Conservation (phyloP, 2,888 invertebrate genomes). For the Lordiphosa fenestrarum region DNA sequence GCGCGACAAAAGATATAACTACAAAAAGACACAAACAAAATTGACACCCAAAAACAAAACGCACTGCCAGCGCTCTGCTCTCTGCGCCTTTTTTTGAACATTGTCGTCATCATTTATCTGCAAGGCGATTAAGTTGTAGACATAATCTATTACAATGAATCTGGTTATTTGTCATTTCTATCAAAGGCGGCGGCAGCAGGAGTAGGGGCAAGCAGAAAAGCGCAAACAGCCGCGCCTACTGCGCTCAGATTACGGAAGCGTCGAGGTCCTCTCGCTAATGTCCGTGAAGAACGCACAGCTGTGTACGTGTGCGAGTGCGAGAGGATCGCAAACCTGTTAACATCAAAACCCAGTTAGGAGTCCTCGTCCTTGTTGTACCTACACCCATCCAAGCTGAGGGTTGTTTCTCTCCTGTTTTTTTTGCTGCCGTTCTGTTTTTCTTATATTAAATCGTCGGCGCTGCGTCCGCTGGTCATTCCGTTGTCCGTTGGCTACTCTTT, state of each 20-base stretch:
- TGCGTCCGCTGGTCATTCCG: conserved; percentile 43
- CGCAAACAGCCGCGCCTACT: conserved; percentile 78
- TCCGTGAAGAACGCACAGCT: conserved; percentile 70
- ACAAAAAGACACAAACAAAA: conserved; percentile 66
- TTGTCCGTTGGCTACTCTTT: conserved; percentile 42
- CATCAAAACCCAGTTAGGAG: conserved; percentile 73
- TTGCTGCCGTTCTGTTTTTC: conserved; percentile 54
- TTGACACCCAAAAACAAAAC: conserved; percentile 73
- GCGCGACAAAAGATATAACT: conserved; percentile 24
- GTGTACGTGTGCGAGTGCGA: conserved; percentile 39
- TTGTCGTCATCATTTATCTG: conserved; percentile 79
- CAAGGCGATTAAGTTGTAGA: conserved; percentile 80
- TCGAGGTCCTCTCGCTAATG: conserved; percentile 55
- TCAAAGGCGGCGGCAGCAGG: conserved; percentile 45
- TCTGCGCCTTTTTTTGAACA: conserved; percentile 54
- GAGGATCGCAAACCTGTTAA: conserved; percentile 77
- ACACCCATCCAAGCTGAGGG: conserved; percentile 65
- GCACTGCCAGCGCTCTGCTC: conserved; percentile 40
- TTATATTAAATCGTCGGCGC: conserved; percentile 72
- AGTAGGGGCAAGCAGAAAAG: conserved; percentile 58
- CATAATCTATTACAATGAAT: conserved; percentile 80
- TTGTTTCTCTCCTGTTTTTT: conserved; percentile 35
- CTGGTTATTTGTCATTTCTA: conserved; percentile 80
- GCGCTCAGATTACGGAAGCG: conserved; percentile 79
- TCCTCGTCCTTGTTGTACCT: conserved; percentile 41